Conservation (phyloP, 2,113 vertebrate genomes). For the Dasyornis broadbenti region DNA sequence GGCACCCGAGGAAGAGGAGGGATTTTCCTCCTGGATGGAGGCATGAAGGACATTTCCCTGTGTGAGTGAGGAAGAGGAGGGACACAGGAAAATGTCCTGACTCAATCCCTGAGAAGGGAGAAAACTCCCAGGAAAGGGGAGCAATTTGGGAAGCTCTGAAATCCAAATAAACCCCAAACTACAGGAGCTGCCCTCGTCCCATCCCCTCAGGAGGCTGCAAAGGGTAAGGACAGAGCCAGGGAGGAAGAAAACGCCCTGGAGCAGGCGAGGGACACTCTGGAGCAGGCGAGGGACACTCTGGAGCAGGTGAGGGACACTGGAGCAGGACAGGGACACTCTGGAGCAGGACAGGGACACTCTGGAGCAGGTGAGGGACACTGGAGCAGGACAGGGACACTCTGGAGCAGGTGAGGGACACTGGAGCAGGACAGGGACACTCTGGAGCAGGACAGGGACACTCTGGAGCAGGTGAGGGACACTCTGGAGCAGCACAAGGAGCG, state of each 20-base stretch:
- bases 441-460: not conserved
- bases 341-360: not conserved
- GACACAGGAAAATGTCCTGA: accelerated
- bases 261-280: not conserved
- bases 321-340: not conserved
- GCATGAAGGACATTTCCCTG: accelerated
- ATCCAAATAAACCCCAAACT: not conserved
- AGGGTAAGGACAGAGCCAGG: not conserved
- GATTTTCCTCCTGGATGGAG: not conserved
- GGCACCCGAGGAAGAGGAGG: not conserved
- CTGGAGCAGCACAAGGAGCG: accelerated
- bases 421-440: not conserved
- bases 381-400: not conserved
- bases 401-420: not conserved
- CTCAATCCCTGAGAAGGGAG: accelerated
- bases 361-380: not conserved
- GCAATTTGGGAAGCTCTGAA: not conserved
- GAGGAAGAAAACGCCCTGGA: not conserved
- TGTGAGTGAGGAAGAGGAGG: not conserved
- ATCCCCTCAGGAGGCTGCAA: not conserved
- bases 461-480: not conserved
- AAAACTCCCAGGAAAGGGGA: not conserved
- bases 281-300: not conserved
- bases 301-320: not conserved
- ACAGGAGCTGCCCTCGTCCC: accelerated